Evolutionary conservation across 2,797 vertebrate genomes (phyloP), one percentile per base, ranked within the genome.

Genomic region (Phaenicophaeus curvirostris): DNA sequence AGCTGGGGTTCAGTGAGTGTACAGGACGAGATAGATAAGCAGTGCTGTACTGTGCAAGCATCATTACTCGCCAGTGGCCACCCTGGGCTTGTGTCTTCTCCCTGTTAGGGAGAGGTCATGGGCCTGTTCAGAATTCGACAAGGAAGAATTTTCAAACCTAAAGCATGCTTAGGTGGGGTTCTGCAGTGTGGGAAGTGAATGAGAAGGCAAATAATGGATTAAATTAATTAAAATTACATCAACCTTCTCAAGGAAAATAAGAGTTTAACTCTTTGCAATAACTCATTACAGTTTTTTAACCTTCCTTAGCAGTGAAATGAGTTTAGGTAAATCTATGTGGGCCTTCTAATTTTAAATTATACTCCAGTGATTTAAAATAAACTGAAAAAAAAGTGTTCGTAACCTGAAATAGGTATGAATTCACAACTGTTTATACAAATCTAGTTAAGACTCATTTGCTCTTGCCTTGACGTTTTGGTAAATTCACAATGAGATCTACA

Each of bases 1-100:
- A 9, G 5, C 18, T 9, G 53, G 31, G 35, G 33, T 31, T 69
- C 8, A n/a, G n/a, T n/a, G n/a, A n/a, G n/a, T n/a, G n/a, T n/a
- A n/a, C n/a, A n/a, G 65, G 50, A 30, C n/a, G 31, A 19, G 13
- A 9, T 31, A 15, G 37, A 24, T 8, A 27, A 41, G 21, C 21
- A 13, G 31, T 2, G 59, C 35, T 13, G 20, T 23, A 1, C 37
- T 16, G 14, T 19, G 24, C 21, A 14, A 54, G 15, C 14, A 5
- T 23, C 3, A 6, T 25, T 62, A 23, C 18, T 68, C 42, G 35
- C 6, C 1, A 5, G 2, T 0, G 11, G 54, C 24, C 16, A 8
- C 30, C 1, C 0, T 0, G 1, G 44, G n/a, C 30, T 75, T 27
- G 28, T 16, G 5, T 31, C 46, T 53, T 44, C 55, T 74, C 39